Percentiles rank a stretch among this genome's conserved stretches.
phyloP scores from a whole-genome alignment of 1,140 invertebrate genomes.

The Drosophila miranda region DNA sequence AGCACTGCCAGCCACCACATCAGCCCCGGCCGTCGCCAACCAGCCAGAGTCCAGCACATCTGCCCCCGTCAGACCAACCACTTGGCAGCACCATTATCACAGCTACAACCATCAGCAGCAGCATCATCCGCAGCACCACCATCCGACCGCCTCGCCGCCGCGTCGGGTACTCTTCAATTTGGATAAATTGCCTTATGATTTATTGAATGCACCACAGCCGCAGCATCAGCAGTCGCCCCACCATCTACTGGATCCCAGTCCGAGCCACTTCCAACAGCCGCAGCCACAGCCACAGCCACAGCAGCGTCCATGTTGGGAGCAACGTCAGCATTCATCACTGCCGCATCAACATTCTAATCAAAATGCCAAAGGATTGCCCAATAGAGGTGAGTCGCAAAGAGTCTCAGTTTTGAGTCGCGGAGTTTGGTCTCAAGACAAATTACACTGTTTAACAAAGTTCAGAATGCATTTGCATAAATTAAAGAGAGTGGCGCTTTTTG shows the following conservation, averaged over 20 bases:
- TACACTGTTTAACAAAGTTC: constrained; percentile 56
- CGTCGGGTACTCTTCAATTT: constrained; percentile 82
- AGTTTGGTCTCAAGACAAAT: constrained; percentile 43
- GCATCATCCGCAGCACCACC: constrained; percentile 9
- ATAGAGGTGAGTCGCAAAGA: constrained; percentile 66
- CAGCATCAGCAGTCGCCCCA: constrained; percentile 8
- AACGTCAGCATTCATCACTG: constrained; percentile 81
- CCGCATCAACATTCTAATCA: constrained; percentile 82
- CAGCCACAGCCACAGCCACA: constrained; percentile 45
- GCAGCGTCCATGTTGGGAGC: constrained; percentile 58
- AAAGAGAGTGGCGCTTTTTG: constrained; percentile 10
- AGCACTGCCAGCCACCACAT: constrained; percentile 10
- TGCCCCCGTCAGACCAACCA: constrained; percentile 45
- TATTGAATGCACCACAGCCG: constrained; percentile 79
- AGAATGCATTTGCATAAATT: constrained; percentile 42
- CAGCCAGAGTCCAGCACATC: constrained; percentile 31
- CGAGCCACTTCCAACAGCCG: constrained; percentile 55
- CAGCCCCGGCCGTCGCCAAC: constrained; percentile 37
- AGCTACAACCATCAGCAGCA: constrained; percentile 60
- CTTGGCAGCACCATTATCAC: constrained; percentile 73
- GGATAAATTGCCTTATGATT: constrained; percentile 82
- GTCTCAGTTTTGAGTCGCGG: background rate
- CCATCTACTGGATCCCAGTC: constrained; percentile 69
- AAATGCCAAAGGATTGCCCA: constrained; percentile 82
- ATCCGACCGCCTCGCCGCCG: constrained; percentile 49